Percentiles rank a stretch among this genome's conserved stretches.
phyloP scores from a whole-genome alignment of 2,113 vertebrate genomes.

The Gopherus flavomarginatus region DNA sequence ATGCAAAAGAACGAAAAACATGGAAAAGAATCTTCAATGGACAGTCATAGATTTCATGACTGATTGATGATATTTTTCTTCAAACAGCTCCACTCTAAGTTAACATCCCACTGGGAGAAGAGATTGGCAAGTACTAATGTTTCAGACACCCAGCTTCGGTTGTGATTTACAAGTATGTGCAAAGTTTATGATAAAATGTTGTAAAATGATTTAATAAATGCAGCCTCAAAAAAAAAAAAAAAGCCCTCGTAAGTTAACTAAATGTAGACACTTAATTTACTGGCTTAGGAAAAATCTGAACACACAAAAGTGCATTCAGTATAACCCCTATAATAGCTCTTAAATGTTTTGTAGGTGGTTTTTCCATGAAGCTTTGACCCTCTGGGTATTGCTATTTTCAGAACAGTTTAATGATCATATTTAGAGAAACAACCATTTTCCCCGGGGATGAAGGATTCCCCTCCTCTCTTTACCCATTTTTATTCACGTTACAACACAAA shows the following conservation, averaged over 20 bases:
- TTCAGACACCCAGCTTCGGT: slow-evolving; percentile 41
- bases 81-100: slow-evolving; percentile 44
- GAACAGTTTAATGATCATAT: neutral
- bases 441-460: neutral
- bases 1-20: slow-evolving; percentile 62
- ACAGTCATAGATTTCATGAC: slow-evolving; percentile 40
- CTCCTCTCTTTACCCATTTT: neutral
- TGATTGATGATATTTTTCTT: slow-evolving; percentile 22
- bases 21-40: slow-evolving; percentile 48
- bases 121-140: slow-evolving; percentile 49
- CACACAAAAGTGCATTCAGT: neutral
- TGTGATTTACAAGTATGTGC: slow-evolving; percentile 51
- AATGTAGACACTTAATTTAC: slow-evolving; percentile 15
- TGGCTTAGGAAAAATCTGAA: neutral
- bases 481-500: neutral
- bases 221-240: slow-evolving; percentile 44
- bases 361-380: neutral
- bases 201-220: slow-evolving; percentile 49
- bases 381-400: neutral
- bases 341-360: neutral
- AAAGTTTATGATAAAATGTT: slow-evolving; percentile 49
- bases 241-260: slow-evolving; percentile 54
- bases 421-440: neutral
- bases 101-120: slow-evolving; percentile 64
- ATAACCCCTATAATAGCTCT: neutral